Percentiles rank a stretch among this genome's conserved stretches.
These are phyloP conservation scores for Eupeodes luniger DNA, from an alignment of 2,888 invertebrate species.

Conservation along the genomic window DNA sequence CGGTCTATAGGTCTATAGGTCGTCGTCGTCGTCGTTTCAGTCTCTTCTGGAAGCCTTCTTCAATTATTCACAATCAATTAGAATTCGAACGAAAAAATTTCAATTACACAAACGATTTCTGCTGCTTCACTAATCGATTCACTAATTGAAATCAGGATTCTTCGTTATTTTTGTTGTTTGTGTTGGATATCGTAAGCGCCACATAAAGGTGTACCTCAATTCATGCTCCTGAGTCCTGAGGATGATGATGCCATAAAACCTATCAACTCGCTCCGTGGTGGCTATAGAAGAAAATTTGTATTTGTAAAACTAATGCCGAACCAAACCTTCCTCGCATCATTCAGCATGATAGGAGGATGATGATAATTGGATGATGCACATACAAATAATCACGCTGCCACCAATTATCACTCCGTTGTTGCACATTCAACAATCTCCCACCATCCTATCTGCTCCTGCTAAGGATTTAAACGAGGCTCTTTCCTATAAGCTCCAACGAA, in stretches of 20 bases:
- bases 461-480: slow-evolving; percentile 1
- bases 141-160: slow-evolving; percentile 63
- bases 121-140: slow-evolving; percentile 57
- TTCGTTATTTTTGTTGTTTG: too few species aligned
- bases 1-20: too few species aligned
- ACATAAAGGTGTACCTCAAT: slow-evolving; percentile 7
- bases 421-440: slow-evolving; percentile 7
- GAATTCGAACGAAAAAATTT: slow-evolving; percentile 27
- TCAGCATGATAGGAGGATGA: not conserved
- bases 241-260: too few species aligned
- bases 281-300: not conserved
- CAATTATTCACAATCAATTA: slow-evolving; percentile 40
- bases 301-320: not conserved
- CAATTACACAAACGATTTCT: slow-evolving; percentile 60
- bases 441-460: not conserved
- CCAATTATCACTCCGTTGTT: slow-evolving; percentile 14
- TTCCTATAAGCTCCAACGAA: not conserved
- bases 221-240: not conserved
- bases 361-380: slow-evolving; percentile 56
- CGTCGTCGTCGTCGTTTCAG: too few species aligned
- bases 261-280: not conserved
- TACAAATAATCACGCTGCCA: slow-evolving; percentile 43
- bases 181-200: not conserved
- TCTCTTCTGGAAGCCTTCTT: not conserved
- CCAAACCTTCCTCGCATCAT: not conserved